Evolutionary conservation across 2,113 vertebrate genomes (phyloP).

Genomic region (Pipa parva): DNA sequence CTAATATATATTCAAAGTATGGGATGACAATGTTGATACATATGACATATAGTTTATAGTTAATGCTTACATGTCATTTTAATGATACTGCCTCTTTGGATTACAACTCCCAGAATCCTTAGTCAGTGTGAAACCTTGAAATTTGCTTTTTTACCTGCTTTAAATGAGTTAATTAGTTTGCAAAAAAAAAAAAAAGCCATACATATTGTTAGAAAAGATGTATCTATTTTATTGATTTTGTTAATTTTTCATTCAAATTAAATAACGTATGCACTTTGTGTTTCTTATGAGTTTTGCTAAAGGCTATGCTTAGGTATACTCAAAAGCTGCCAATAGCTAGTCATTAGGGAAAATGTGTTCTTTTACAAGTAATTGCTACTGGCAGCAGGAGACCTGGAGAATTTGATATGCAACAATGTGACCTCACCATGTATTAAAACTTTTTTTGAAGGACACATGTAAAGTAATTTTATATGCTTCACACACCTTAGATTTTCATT

Average conservation of each 20-base stretch:
- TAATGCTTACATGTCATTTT: no score
- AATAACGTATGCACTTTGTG: conserved; percentile 65
- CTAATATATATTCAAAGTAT: no score
- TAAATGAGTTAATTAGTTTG: neutral
- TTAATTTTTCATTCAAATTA: conserved; percentile 70
- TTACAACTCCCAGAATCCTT: no score
- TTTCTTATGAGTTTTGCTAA: conserved; percentile 73
- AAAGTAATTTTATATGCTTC: conserved; percentile 70
- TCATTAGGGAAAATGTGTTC: conserved; percentile 81
- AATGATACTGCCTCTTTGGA: no score
- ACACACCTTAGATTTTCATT: conserved; percentile 50
- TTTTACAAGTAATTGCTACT: conserved; percentile 91
- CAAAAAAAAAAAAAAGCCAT: no score
- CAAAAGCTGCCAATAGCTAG: conserved; percentile 68
- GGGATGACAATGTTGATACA: no score
- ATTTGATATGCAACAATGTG: conserved; percentile 84
- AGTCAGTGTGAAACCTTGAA: no score
- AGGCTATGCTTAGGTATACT: conserved; percentile 79
- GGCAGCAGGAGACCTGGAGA: conserved; percentile 80
- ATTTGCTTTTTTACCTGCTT: no score
- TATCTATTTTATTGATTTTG: conserved; percentile 59
- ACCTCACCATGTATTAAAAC: conserved; percentile 84
- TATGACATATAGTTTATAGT: no score
- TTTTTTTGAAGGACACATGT: conserved; percentile 84
- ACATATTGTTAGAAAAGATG: conserved; percentile 38